Evolutionary conservation across 2,113 vertebrate species (phyloP), one percentile per base, ranked within the genome.

Genomic region (Empidonax traillii): DNA sequence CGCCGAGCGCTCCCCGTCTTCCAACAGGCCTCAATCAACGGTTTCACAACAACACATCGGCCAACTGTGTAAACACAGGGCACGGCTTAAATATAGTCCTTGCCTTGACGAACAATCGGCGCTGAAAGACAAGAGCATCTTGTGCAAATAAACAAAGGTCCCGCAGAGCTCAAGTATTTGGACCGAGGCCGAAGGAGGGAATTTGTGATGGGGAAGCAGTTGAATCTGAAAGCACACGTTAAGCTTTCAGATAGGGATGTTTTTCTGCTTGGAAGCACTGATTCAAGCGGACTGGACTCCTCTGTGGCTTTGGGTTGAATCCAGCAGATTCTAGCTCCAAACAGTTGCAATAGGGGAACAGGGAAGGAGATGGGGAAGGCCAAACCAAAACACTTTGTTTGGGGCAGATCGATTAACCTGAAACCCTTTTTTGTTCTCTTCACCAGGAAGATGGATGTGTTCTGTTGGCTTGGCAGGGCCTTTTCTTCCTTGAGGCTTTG

Each of bases 51-150:
- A 95, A 25, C 11, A 2, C 68, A 9, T n/a, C 1, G 0, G 68
- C 93, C 91, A 94, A 95, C 84, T 91, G 89, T 25, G 4, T 93
- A 94, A 96, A 94, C 93, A 95, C 77, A 85, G 93, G 85, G 78
- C 77, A 93, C 0, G 0, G 88, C 75, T 95, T 59, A 61, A 92
- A 89, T 61, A 43, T 47, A 96, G 93, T 15, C 76, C 76, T 89
- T 14, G 93, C 68, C 69, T 47, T 53, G 69, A 41, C 0, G 81
- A 95, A 53, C 93, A 89, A 76, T 75, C 58, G 12, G 77, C 0
- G 4, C 93, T 85, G 89, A 85, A 91, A 89, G 89, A 66, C 74
- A 94, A 74, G 52, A 87, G 86, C 91, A 72, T 94, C 87, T 65
- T 37, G 14, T 10, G 20, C 81, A 87, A 93, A 96, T 85, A 97